Percentiles rank a stretch among this genome's conserved stretches.
Conservation (phyloP, 2,797 vertebrate genomes). For the Nothura maculosa region DNA sequence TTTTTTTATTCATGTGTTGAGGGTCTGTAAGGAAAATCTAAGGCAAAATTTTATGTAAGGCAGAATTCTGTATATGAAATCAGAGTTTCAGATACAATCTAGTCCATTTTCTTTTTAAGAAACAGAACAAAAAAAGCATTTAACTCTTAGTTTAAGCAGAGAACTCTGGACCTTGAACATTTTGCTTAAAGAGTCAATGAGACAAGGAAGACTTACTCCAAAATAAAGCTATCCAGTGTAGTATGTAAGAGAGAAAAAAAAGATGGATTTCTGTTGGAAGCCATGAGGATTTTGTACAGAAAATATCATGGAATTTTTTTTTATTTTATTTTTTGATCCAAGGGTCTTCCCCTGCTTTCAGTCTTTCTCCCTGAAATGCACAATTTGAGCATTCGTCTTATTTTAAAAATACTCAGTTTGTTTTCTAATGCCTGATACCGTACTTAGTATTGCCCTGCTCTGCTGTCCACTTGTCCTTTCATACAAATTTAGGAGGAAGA, state of each 20-base stretch:
- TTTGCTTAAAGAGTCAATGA: neutral
- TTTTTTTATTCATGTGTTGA: neutral
- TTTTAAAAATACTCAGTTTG: neutral
- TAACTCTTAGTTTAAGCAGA: neutral
- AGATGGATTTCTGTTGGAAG: neutral
- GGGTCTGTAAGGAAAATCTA: neutral
- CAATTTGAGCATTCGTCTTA: rapidly evolving
- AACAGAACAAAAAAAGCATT: neutral
- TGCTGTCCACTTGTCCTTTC: neutral
- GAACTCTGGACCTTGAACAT: neutral
- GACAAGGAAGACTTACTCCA: neutral
- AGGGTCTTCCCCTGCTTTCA: neutral
- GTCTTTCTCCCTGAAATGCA: neutral
- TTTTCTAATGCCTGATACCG: neutral
- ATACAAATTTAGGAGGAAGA: neutral
- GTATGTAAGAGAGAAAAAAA: neutral
- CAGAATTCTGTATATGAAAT: neutral
- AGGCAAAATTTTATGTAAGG: neutral
- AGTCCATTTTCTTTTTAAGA: neutral
- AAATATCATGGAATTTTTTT: neutral
- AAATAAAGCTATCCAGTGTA: neutral
- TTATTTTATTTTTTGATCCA: no score
- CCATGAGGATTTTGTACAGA: neutral
- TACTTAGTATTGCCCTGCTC: neutral
- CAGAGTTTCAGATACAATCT: neutral